A percentile compares a stretch with the other conserved stretches of the same genome.
These are phyloP conservation scores for Ceratitis capitata DNA, from an alignment of 1,140 invertebrate species.

Conservation along the genomic window DNA sequence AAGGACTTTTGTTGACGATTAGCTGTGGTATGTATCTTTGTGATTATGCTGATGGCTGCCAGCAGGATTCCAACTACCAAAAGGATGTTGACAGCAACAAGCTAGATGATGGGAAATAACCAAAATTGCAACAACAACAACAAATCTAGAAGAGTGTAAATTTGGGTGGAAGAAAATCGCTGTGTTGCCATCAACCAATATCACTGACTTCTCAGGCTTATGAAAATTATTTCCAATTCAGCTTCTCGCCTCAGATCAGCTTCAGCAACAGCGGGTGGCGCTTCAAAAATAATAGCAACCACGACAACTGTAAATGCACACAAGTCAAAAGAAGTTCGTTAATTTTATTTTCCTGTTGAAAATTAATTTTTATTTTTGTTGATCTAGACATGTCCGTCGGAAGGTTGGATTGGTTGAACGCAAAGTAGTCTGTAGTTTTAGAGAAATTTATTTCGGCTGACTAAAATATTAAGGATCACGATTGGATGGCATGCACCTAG, in stretches of 20 bases:
- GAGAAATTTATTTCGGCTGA: no score
- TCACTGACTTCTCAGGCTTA: background rate
- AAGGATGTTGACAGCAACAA: constrained; percentile 16
- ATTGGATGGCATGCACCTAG: no score
- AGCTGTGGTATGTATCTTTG: background rate
- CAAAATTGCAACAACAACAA: background rate
- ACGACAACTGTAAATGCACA: background rate
- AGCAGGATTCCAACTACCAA: background rate
- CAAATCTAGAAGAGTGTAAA: no score
- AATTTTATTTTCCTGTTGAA: no score
- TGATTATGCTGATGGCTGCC: background rate
- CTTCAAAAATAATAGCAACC: no score
- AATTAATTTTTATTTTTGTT: no score
- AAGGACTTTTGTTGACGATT: background rate
- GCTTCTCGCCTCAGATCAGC: background rate
- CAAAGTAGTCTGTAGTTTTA: no score
- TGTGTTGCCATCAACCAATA: background rate
- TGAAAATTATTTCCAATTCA: constrained; percentile 21
- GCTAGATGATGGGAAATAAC: background rate
- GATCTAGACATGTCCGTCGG: no score
- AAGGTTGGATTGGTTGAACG: no score
- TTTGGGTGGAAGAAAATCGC: background rate
- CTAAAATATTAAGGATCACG: no score
- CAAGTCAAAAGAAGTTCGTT: no score
- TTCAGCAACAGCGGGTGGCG: background rate